A percentile compares a stretch with the other conserved stretches of the same genome.
Conservation (phyloP, 2,797 vertebrate genomes). For the Pangasius djambal region DNA sequence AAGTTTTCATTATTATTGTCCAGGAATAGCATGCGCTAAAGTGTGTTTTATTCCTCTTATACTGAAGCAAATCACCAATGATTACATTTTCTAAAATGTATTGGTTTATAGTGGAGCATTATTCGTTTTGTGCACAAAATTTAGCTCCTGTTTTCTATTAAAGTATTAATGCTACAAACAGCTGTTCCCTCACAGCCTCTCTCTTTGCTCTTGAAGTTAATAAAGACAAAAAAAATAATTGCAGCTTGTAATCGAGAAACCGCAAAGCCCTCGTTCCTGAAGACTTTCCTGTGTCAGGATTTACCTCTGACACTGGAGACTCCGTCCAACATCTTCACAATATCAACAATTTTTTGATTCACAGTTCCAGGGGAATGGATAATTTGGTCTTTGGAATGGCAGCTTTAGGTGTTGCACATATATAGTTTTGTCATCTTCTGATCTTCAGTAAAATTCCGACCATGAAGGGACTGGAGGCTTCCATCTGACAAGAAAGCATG, state of each 20-base stretch:
- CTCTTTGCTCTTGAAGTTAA: background rate
- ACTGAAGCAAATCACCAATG: background rate
- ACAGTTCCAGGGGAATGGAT: background rate
- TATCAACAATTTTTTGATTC: too few relatives aligned
- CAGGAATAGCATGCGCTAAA: background rate
- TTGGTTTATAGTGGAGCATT: background rate
- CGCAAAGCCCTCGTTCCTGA: background rate
- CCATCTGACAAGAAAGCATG: slow-evolving; percentile 19
- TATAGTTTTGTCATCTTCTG: background rate
- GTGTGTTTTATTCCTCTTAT: background rate
- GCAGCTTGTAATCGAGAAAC: background rate
- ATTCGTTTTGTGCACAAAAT: background rate
- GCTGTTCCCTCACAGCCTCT: background rate
- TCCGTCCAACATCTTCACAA: background rate
- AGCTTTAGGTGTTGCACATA: background rate
- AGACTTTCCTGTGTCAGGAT: background rate
- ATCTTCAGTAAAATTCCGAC: background rate
- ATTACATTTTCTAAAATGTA: background rate
- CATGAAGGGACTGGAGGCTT: slow-evolving; percentile 5
- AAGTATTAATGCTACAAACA: background rate
- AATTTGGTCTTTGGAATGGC: background rate
- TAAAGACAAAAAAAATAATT: background rate
- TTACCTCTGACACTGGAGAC: background rate
- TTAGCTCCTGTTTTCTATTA: background rate
- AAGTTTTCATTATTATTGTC: background rate